Conservation (phyloP, 2,888 invertebrate species). For the Tetragnatha montana region DNA sequence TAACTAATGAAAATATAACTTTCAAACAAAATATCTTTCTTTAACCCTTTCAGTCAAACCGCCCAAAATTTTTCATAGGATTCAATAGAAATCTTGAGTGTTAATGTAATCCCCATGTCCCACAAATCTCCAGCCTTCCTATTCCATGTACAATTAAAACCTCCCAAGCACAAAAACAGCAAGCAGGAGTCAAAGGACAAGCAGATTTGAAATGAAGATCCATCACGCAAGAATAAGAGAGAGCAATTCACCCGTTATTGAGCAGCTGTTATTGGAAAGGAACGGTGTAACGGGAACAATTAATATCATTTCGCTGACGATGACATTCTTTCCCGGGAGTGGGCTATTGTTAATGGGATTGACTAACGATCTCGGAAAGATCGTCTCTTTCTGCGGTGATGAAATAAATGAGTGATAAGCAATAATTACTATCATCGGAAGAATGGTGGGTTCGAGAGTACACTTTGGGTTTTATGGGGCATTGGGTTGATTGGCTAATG, state of each 20-base stretch:
- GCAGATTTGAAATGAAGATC: not conserved
- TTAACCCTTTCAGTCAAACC: too few species aligned
- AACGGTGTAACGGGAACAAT: not conserved
- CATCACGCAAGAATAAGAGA: not conserved
- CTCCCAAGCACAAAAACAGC: not conserved
- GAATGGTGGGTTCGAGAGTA: not conserved
- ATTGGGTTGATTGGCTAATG: too few species aligned
- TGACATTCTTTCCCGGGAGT: not conserved
- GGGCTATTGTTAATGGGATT: not conserved
- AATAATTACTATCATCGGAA: not conserved
- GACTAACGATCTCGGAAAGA: not conserved
- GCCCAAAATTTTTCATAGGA: too few species aligned
- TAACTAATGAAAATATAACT: too few species aligned
- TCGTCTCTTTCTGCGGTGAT: not conserved
- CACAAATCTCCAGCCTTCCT: too few species aligned
- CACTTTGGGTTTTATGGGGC: not conserved
- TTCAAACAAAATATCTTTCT: too few species aligned
- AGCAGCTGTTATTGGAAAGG: not conserved
- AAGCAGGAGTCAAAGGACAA: not conserved
- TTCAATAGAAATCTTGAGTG: too few species aligned
- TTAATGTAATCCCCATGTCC: too few species aligned
- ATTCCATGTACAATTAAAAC: too few species aligned
- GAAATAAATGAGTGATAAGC: not conserved
- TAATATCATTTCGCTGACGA: not conserved
- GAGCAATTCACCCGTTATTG: not conserved